phyloP scores from a whole-genome alignment of 2,888 invertebrate genomes.

The Caenorhabditis afra region DNA sequence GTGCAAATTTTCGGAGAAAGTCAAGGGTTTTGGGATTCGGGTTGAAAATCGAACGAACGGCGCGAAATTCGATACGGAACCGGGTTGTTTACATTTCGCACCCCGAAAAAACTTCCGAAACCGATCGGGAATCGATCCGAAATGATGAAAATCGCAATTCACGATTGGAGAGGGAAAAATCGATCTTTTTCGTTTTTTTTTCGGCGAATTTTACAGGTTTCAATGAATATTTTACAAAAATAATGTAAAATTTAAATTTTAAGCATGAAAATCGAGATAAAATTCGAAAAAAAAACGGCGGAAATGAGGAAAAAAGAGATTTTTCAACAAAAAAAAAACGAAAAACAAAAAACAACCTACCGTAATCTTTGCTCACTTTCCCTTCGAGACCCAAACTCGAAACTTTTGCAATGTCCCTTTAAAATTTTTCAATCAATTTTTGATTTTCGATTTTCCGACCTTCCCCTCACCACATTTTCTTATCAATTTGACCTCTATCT shows the following conservation, averaged over 20 bases:
- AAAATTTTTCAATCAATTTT: constrained; percentile 4
- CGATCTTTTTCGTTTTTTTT: too few relatives aligned
- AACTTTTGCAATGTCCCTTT: constrained; percentile 9
- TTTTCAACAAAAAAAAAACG: not conserved
- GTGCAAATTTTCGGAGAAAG: too few relatives aligned
- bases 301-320: not conserved
- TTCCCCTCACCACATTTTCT: not conserved
- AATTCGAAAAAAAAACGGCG: too few relatives aligned
- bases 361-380: constrained; percentile 3
- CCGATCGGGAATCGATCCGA: too few relatives aligned
- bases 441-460: not conserved
- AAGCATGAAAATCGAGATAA: too few relatives aligned
- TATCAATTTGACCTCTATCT: constrained; percentile 25
- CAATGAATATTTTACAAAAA: not conserved
- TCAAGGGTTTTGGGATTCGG: too few relatives aligned
- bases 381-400: constrained; percentile 6
- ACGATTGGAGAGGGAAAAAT: too few relatives aligned
- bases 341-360: constrained; percentile 11
- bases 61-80: too few relatives aligned
- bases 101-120: too few relatives aligned
- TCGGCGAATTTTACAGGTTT: not conserved
- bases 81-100: too few relatives aligned
- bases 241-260: not conserved
- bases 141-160: too few relatives aligned
- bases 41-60: too few relatives aligned